Evolutionary conservation across 2,797 vertebrate species (phyloP).

Genomic region (Triplophysa bombifrons): DNA sequence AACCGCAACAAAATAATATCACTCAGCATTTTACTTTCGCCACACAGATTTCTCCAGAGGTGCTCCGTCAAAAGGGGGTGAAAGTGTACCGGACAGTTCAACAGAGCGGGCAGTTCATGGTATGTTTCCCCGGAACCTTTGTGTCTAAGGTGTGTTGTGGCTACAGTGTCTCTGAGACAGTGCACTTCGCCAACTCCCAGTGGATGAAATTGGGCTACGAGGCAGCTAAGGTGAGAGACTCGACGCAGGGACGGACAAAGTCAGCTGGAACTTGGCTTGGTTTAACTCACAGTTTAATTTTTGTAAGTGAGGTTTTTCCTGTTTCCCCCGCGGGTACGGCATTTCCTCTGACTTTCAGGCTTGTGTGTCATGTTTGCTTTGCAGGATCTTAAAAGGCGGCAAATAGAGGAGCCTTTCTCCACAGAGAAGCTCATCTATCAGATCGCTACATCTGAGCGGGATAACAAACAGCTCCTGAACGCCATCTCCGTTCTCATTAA

Average conservation of each 20-base stretch:
- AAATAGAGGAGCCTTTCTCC: conserved; percentile 96
- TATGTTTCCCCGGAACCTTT: conserved; percentile 98
- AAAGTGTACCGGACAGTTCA: conserved; percentile 97
- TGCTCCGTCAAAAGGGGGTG: conserved; percentile 95
- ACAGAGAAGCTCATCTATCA: conserved; percentile 99
- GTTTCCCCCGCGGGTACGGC: not conserved
- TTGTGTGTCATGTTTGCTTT: not conserved
- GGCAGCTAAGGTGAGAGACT: conserved; percentile 91
- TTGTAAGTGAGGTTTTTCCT: not conserved
- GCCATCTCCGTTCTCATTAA: conserved; percentile 93
- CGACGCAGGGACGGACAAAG: conserved; percentile 31
- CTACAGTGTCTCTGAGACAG: conserved; percentile 98
- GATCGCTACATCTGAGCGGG: conserved; percentile 93
- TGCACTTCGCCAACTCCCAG: conserved; percentile 98
- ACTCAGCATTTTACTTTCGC: no score
- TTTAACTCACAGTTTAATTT: conserved; percentile 10
- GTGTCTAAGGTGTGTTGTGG: conserved; percentile 99
- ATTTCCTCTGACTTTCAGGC: not conserved
- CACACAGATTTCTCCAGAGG: conserved; percentile 94
- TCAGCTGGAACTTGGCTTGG: conserved; percentile 52
- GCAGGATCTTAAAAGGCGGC: conserved; percentile 95
- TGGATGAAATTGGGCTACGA: conserved; percentile 98
- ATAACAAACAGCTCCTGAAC: conserved; percentile 91
- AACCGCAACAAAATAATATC: not conserved
- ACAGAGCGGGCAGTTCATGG: conserved; percentile 95